Evolutionary conservation across 1,140 invertebrate genomes (phyloP).

Genomic region (Pararge aegeria): DNA sequence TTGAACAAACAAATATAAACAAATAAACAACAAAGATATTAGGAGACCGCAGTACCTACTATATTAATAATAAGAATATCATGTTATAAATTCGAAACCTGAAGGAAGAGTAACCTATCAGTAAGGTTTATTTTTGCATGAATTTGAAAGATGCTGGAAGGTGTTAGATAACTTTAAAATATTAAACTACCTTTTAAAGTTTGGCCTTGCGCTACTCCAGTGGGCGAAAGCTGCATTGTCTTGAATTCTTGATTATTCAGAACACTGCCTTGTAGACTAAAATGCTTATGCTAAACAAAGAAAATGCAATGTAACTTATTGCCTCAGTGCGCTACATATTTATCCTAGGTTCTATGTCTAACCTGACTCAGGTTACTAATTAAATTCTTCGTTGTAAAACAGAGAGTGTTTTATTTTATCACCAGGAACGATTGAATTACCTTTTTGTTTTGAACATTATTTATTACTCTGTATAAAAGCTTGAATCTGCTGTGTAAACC

Average conservation of each 20-base stretch:
- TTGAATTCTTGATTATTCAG: slow-evolving; percentile 8
- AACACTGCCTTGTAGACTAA: slow-evolving; percentile 2
- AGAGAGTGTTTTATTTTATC: not conserved
- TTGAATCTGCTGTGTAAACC: too few species aligned
- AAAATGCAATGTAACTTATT: slow-evolving; percentile 6
- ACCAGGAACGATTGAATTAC: not conserved
- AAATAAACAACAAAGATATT: too few species aligned
- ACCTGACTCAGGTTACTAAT: slow-evolving; percentile 3
- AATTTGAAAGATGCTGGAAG: too few species aligned
- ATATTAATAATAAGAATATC: too few species aligned
- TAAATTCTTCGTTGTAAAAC: not conserved
- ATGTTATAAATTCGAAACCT: too few species aligned
- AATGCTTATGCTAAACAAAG: slow-evolving; percentile 7
- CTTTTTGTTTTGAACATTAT: not conserved
- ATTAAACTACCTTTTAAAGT: slow-evolving; percentile 7
- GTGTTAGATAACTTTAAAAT: not conserved
- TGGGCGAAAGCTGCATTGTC: slow-evolving; percentile 2
- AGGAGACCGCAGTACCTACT: too few species aligned
- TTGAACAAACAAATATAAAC: too few species aligned
- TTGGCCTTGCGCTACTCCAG: not conserved
- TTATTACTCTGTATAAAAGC: too few species aligned
- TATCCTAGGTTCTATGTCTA: not conserved
- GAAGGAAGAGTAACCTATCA: too few species aligned
- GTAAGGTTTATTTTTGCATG: too few species aligned
- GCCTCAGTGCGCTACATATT: not conserved